Evolutionary conservation across 2,888 invertebrate species (phyloP).

Genomic region (Sphaerophoria rueppellii): DNA sequence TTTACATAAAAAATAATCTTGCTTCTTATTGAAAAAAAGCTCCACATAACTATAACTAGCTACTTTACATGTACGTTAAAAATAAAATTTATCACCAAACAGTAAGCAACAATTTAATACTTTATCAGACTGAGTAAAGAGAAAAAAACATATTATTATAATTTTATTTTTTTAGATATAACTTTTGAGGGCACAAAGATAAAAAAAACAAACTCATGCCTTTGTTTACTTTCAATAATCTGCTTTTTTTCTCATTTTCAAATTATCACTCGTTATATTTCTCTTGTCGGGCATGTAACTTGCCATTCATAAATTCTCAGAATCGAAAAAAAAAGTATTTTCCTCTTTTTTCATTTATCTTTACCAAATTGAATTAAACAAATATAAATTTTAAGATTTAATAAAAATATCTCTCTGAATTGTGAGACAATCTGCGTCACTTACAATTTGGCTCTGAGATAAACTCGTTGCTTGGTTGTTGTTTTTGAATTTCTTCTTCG

Average conservation of each 20-base stretch:
- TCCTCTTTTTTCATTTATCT: background rate
- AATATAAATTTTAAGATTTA: background rate
- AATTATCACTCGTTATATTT: background rate
- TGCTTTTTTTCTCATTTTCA: background rate
- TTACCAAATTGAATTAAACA: background rate
- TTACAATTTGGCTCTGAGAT: slow-evolving; percentile 34
- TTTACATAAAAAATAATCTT: background rate
- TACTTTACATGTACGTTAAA: slow-evolving; percentile 8
- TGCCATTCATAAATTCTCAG: slow-evolving; percentile 19
- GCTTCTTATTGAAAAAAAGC: slow-evolving; percentile 6
- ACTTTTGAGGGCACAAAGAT: slow-evolving; percentile 25
- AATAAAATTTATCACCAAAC: slow-evolving; percentile 21
- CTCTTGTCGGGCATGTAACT: slow-evolving; percentile 4
- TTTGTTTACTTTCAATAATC: slow-evolving; percentile 39
- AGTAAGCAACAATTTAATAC: background rate
- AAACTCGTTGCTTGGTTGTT: slow-evolving; percentile 10
- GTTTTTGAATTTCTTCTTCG: slow-evolving; percentile 8
- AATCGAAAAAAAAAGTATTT: background rate
- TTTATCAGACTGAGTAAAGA: background rate
- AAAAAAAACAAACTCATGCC: slow-evolving; percentile 14
- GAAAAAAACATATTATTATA: background rate
- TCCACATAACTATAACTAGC: slow-evolving; percentile 30
- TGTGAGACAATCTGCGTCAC: slow-evolving; percentile 35
- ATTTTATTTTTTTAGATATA: slow-evolving; percentile 12
- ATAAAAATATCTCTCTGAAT: background rate